Evolutionary conservation across 2,888 invertebrate genomes (phyloP).

Genomic region (Chymomyza procnemis): DNA sequence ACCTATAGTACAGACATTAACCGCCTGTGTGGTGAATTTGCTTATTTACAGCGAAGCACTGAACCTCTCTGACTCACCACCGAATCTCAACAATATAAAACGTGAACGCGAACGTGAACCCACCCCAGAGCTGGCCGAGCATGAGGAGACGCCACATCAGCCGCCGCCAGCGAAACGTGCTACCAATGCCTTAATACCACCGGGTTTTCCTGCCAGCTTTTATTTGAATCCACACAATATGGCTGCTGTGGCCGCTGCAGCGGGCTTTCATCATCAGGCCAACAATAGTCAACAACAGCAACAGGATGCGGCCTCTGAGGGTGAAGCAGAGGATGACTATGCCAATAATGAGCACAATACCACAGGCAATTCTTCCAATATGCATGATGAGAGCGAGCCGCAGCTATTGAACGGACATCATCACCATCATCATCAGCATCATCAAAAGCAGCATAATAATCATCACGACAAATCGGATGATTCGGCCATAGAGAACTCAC

Average conservation of each 20-base stretch:
- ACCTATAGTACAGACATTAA: slow-evolving; percentile 32
- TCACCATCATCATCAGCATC: slow-evolving; percentile 40
- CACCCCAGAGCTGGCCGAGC: slow-evolving; percentile 78
- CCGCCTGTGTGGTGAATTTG: not conserved
- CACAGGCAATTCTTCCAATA: slow-evolving; percentile 62
- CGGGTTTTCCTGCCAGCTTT: slow-evolving; percentile 66
- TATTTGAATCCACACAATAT: slow-evolving; percentile 70
- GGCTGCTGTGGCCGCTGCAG: slow-evolving; percentile 57
- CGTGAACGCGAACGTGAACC: slow-evolving; percentile 79
- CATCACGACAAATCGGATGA: slow-evolving; percentile 73
- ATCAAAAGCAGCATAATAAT: slow-evolving; percentile 37
- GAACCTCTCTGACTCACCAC: slow-evolving; percentile 86
- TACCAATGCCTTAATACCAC: slow-evolving; percentile 51
- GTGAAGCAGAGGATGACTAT: slow-evolving; percentile 64
- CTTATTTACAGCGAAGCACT: slow-evolving; percentile 84
- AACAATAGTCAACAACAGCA: slow-evolving; percentile 38
- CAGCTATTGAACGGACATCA: slow-evolving; percentile 64
- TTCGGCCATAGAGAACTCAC: slow-evolving; percentile 75
- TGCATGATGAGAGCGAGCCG: slow-evolving; percentile 55
- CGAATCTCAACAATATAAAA: slow-evolving; percentile 79
- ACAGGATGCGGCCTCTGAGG: slow-evolving; percentile 60
- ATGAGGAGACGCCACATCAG: slow-evolving; percentile 77
- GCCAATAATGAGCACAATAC: slow-evolving; percentile 60
- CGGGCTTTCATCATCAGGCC: slow-evolving; percentile 53
- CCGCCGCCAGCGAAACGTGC: slow-evolving; percentile 83